These are phyloP conservation scores for Eriosoma lanigerum DNA, from an alignment of 1,140 invertebrate species.

Conservation along the genomic window DNA sequence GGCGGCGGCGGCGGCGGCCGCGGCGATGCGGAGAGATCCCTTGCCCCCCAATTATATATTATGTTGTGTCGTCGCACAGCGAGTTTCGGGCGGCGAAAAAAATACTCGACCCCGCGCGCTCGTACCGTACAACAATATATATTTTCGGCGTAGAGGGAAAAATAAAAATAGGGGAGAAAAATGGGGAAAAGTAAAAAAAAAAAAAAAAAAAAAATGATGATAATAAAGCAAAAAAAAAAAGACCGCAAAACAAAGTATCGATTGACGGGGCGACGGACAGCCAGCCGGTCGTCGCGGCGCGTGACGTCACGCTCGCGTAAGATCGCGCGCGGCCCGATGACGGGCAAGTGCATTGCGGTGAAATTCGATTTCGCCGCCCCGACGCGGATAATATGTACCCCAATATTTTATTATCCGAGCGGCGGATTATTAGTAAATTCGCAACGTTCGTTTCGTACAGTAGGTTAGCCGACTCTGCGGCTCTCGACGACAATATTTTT, in stretches of 20 bases:
- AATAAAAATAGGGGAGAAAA: conserved; percentile 9
- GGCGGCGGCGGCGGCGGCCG: background rate
- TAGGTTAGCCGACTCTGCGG: too few species aligned
- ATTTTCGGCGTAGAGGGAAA: background rate
- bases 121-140: too few species aligned
- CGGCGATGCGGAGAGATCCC: background rate
- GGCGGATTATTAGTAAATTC: too few species aligned
- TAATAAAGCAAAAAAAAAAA: background rate
- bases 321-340: background rate
- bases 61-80: background rate
- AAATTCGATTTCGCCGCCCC: background rate
- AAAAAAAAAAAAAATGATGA: background rate
- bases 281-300: background rate
- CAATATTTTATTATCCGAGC: too few species aligned
- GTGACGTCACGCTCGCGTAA: conserved; percentile 11
- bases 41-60: background rate
- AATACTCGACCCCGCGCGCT: background rate
- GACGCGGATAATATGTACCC: too few species aligned
- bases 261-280: too few species aligned
- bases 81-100: background rate
- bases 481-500: too few species aligned
- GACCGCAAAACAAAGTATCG: conserved; percentile 9
- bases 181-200: background rate
- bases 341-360: too few species aligned
- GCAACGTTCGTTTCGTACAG: too few species aligned